phyloP scores from a whole-genome alignment of 2,797 vertebrate species.

The Enteromius fasciolatus region DNA sequence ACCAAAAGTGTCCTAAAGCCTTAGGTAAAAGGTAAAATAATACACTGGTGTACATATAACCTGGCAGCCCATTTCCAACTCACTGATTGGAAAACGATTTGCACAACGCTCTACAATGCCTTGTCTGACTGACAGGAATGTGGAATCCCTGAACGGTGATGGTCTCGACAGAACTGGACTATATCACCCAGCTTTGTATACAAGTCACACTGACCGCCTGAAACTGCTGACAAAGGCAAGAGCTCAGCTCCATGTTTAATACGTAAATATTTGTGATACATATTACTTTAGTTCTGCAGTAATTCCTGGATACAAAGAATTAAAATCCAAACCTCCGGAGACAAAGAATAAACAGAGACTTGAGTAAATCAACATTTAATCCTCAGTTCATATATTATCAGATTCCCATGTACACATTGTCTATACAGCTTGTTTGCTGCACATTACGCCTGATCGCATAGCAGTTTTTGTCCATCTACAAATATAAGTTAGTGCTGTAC shows the following conservation, averaged over 20 bases:
- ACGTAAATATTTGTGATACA: not conserved
- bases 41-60: not conserved
- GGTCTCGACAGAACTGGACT: no score
- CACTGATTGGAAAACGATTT: not conserved
- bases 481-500: slow-evolving; percentile 71
- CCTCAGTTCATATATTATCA: slow-evolving; percentile 56
- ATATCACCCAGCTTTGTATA: not conserved
- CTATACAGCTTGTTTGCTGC: slow-evolving; percentile 60
- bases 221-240: slow-evolving; percentile 2
- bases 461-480: slow-evolving; percentile 66
- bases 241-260: not conserved
- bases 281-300: not conserved
- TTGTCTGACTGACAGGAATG: no score
- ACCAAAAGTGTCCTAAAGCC: not conserved
- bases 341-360: not conserved
- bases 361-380: slow-evolving; percentile 67
- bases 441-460: slow-evolving; percentile 55
- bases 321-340: not conserved
- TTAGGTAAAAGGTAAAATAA: not conserved
- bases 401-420: slow-evolving; percentile 48
- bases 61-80: not conserved
- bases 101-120: no score
- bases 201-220: not conserved
- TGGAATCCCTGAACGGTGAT: no score
- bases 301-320: not conserved